A percentile compares a stretch with the other conserved stretches of the same genome.
phyloP scores from a whole-genome alignment of 1,140 invertebrate genomes.

The Melitaea cinxia region DNA sequence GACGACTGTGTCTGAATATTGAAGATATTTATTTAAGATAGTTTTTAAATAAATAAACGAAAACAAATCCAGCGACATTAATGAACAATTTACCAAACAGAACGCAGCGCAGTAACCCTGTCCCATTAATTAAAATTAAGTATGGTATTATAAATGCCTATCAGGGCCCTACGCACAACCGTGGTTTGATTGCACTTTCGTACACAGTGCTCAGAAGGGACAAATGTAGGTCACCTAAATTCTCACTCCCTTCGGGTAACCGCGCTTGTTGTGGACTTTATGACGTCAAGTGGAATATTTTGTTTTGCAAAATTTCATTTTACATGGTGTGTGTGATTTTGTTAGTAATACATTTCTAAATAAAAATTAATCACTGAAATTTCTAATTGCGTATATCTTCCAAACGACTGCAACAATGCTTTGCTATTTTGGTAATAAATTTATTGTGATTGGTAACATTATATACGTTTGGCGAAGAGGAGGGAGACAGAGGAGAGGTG shows the following conservation, averaged over 20 bases:
- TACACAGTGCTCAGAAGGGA: slow-evolving; percentile 55
- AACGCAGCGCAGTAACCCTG: slow-evolving; percentile 2
- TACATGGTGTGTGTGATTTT: no score
- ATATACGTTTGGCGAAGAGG: no score
- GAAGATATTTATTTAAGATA: no score
- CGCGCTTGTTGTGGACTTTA: slow-evolving; percentile 10
- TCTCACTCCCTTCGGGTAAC: slow-evolving; percentile 41
- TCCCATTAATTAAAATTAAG: slow-evolving; percentile 31
- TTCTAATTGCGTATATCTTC: no score
- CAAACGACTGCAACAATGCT: no score
- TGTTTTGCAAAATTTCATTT: not conserved
- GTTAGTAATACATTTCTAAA: no score
- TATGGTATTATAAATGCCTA: slow-evolving; percentile 35
- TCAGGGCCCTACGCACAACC: slow-evolving; percentile 46
- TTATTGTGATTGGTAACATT: no score
- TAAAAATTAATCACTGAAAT: no score
- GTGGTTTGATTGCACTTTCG: slow-evolving; percentile 65
- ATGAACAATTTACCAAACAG: not conserved
- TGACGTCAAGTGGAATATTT: not conserved
- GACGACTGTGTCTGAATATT: no score
- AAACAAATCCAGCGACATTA: not conserved
- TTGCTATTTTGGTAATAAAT: no score
- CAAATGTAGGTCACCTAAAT: slow-evolving; percentile 54
- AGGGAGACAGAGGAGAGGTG: no score
- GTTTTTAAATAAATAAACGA: not conserved